Base-by-base conservation (phyloP, 2,888 invertebrate genomes). In the Chloroclystis v-ata region DNA sequence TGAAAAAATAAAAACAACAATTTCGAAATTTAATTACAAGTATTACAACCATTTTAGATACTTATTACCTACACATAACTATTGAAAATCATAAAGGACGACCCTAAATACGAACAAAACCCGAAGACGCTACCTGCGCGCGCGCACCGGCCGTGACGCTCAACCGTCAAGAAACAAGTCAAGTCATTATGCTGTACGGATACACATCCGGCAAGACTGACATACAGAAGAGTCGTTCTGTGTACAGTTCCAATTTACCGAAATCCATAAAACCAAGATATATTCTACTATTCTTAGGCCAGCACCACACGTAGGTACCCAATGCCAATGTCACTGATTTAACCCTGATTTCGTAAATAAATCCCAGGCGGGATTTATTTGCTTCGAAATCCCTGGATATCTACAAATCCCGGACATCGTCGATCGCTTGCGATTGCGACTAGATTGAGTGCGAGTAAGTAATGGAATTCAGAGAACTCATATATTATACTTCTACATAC, bases 311-410 rank as follows among this genome's bases (percentile, higher is more conserved):
- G n/a, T n/a, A n/a, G n/a, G n/a, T n/a, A n/a, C n/a, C n/a, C n/a
- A n/a, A n/a, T 41, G 49, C 35, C 44, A 51, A 51, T 35, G 47
- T 43, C 37, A 48, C 52, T 48, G 49, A 47, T 44, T 29, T 39
- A 45, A 43, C 52, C 45, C 28, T 26, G 39, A 20, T 24, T 12
- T 28, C 33, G 32, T 28, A 29, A 37, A 26, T 41, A 43, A 35
- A 50, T 50, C 46, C 46, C 42, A 35, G 46, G 32, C 13, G 10
- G 32, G 40, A 29, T 12, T 48, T 48, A 48, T 48, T 43, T 40
- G 3, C 41, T 12, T n/a, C 10, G 28, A 39, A 50, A 49, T 49
- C 49, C 46, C 43, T 39, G 46, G 37, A 30, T 45, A 43, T 33
- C 20, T 8, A 13, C 33, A 39, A 50, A 50, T 46, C 50, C 43